Base-by-base conservation (phyloP, 2,797 vertebrate genomes). In the Onychomys arenicola region DNA sequence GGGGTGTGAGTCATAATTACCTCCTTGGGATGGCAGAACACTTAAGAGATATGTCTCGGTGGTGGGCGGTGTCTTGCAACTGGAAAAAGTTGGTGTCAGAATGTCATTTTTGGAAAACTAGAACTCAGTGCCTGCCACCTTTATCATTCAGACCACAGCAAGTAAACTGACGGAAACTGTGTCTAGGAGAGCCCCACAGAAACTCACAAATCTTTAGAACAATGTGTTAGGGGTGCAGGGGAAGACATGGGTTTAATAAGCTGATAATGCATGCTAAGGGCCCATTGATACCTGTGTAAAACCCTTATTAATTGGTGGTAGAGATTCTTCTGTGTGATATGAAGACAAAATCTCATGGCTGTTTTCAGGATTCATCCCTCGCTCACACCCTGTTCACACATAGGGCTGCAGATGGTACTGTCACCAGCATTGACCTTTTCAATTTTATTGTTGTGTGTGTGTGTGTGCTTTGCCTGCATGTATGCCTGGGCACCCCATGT, bases 261-360 rank as follows among this genome's bases (percentile, higher is more conserved):
- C 37, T 21, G n/a, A 88, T 75, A 89, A 57, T 13, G 40, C 61
- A 57, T 16, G 40, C 61, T 59, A 71, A 90, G 40, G 11, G 57
- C 73, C 78, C 25, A 81, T 92, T 92, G 71, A 84, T 49, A 57
- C 29, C 32, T 89, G 80, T 71, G 65, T 91, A 76, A 94, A 94
- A 85, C 77, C 80, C 80, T 82, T 71, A 40, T 29, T 80, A 61
- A 49, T 78, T 87, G 92, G 86, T 0, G 17, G 88, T 71, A 75
- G 87, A 95, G 87, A 96, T 85, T 96, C 90, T 92, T 75, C 29
- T 90, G 67, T 83, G 21, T 63, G 65, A 90, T 27, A 21, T 34
- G 29, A 86, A 96, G 88, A 67, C 0, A 34, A 77, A 94, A 69
- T 91, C 90, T 78, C 49, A 75, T n/a, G 49, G n/a, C 81, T 14